Percentiles rank a stretch among this genome's conserved stretches.
These are phyloP conservation scores for Megathymus violae DNA, from an alignment of 1,140 invertebrate genomes.

Conservation along the genomic window DNA sequence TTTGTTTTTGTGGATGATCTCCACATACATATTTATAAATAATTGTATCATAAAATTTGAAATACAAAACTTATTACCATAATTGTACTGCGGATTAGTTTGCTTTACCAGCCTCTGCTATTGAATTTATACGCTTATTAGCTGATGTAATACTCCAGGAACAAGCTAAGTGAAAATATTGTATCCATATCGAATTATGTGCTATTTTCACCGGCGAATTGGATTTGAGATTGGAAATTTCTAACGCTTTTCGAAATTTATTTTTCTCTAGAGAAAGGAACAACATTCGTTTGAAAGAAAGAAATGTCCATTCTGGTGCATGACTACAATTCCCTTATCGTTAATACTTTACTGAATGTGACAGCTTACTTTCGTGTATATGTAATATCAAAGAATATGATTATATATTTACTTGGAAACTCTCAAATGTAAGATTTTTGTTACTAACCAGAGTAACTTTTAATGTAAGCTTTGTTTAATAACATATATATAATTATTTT, in stretches of 20 bases:
- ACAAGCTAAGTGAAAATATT: constrained; percentile 13
- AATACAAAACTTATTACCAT: too few species aligned
- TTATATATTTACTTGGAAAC: too few species aligned
- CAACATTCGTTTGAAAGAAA: constrained; percentile 2
- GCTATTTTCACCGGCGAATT: constrained; percentile 8
- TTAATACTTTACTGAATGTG: constrained; percentile 7
- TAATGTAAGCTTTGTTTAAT: too few species aligned
- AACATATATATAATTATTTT: too few species aligned
- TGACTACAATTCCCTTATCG: constrained; percentile 7
- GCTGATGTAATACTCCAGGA: not conserved
- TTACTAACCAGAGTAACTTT: too few species aligned
- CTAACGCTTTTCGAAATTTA: constrained; percentile 18
- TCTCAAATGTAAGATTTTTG: too few species aligned
- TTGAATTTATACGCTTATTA: constrained; percentile 13
- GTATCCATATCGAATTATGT: constrained; percentile 13
- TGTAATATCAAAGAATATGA: too few species aligned
- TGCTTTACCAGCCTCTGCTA: too few species aligned
- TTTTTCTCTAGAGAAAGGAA: constrained; percentile 6
- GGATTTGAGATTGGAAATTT: constrained; percentile 21
- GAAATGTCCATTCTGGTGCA: constrained; percentile 15
- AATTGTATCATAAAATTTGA: too few species aligned
- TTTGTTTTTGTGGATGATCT: too few species aligned
- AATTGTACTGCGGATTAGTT: too few species aligned
- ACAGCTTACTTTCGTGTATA: not conserved
- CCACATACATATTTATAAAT: too few species aligned